A percentile compares a stretch with the other conserved stretches of the same genome.
phyloP scores from a whole-genome alignment of 2,113 vertebrate genomes.

The Willisornis vidua region DNA sequence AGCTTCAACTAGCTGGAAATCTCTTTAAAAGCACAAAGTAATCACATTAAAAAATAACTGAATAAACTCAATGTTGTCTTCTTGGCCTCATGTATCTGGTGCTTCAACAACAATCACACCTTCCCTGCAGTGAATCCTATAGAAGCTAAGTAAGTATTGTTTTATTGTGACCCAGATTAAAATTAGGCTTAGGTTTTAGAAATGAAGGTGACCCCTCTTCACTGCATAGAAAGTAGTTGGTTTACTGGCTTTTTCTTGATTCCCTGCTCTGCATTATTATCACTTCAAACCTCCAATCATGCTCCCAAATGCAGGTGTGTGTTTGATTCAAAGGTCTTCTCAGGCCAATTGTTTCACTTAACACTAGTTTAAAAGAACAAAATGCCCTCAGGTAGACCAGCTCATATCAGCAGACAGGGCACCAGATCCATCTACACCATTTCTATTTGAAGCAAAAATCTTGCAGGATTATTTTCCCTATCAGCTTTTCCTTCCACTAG shows the following conservation, averaged over 20 bases:
- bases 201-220: not conserved
- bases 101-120: not conserved
- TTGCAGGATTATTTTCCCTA: constrained; percentile 48
- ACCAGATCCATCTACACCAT: not conserved
- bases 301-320: not conserved
- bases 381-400: constrained; percentile 1
- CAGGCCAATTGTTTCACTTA: not conserved
- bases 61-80: not conserved
- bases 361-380: not conserved
- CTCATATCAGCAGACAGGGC: not conserved
- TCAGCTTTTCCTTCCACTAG: constrained; percentile 46
- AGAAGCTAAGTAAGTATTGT: not conserved
- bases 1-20: not conserved
- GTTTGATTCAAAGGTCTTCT: constrained; percentile 1
- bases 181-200: not conserved
- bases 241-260: not conserved
- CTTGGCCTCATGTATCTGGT: not conserved
- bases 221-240: not conserved
- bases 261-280: not conserved
- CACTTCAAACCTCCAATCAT: not conserved
- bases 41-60: not conserved
- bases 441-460: not conserved
- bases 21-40: not conserved
- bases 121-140: not conserved
- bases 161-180: not conserved